Evolutionary conservation across 2,113 vertebrate species (phyloP).

Genomic region (Amia ocellicauda): DNA sequence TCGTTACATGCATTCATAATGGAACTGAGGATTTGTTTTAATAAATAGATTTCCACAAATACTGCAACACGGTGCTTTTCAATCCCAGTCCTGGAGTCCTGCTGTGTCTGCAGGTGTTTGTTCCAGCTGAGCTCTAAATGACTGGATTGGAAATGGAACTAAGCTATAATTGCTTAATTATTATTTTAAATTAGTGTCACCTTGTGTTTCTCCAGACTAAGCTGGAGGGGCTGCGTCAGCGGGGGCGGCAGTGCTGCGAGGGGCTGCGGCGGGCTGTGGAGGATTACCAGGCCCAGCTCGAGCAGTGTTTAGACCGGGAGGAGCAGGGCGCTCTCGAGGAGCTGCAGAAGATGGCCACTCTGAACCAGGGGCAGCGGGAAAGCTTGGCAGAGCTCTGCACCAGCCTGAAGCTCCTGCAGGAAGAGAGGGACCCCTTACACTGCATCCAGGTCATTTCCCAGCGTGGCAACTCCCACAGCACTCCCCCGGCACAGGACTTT

Average conservation of each 20-base stretch:
- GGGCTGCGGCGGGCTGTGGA: background rate
- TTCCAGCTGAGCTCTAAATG: no score
- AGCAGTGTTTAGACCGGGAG: background rate
- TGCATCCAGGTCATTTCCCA: conserved; percentile 1
- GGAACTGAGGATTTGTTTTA: no score
- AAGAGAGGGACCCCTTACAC: background rate
- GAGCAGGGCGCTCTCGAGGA: background rate
- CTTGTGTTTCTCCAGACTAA: background rate
- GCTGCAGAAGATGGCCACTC: background rate
- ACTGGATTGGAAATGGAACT: no score
- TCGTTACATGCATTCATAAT: no score
- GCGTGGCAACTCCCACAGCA: no score
- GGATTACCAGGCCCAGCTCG: background rate
- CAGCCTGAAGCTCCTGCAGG: background rate
- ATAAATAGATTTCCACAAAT: no score
- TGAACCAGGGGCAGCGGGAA: background rate
- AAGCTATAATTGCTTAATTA: background rate
- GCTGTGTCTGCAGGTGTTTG: no score
- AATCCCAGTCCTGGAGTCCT: no score
- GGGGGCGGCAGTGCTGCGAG: background rate
- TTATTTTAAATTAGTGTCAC: background rate
- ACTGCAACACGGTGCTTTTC: no score
- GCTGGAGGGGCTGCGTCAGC: background rate
- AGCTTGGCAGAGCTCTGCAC: background rate
- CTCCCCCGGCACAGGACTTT: no score